Evolutionary conservation across 2,888 invertebrate genomes (phyloP), one percentile per base, ranked within the genome.

Genomic region (Nyleta sp.): DNA sequence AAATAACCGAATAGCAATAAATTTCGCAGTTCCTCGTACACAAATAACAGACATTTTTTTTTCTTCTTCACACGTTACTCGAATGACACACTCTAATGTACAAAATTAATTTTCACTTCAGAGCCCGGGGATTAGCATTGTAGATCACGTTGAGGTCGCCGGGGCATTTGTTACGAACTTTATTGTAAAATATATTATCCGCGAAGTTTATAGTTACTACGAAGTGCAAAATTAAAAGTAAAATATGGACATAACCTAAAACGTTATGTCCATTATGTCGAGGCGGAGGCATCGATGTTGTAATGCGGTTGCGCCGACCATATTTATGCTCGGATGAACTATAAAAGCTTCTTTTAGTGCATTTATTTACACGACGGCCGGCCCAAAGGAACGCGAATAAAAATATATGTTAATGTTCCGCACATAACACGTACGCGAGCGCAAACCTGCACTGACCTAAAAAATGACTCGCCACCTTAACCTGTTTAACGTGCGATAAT

Each of bases 161-260:
- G 17, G 17, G n/a, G 22, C 38, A 50, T 62, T 48, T 50, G 48
- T 62, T 50, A 62, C 20, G n/a, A 15, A 18, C 31, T 65, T 52
- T 65, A 52, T 52, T 65, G 11, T 38, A 24, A 52, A 52, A 65
- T 65, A 52, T 52, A 52, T 18, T 42, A 65, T 65, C 42, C 17
- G 7, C 11, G 52, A 65, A 20, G 64, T 65, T 52, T 52, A 42
- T 52, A 28, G 52, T 53, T 50, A 22, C 33, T 42, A 65, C 50
- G 44, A 55, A 67, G 67, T 67, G 67, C n/a, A 67, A 67, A 55
- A 67, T 67, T 67, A 55, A 67, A 67, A 68, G 68, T 59, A 59
- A 68, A 68, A 68, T 57, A 68, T 68, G 60, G 38, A 60, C 70
- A 60, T 59, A 70, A 48, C 70, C 70, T 59, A 70, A 70, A 57